Percentiles rank a stretch among this genome's conserved stretches.
phyloP scores from a whole-genome alignment of 2,797 vertebrate genomes.

The Mionectes olivaceus region DNA sequence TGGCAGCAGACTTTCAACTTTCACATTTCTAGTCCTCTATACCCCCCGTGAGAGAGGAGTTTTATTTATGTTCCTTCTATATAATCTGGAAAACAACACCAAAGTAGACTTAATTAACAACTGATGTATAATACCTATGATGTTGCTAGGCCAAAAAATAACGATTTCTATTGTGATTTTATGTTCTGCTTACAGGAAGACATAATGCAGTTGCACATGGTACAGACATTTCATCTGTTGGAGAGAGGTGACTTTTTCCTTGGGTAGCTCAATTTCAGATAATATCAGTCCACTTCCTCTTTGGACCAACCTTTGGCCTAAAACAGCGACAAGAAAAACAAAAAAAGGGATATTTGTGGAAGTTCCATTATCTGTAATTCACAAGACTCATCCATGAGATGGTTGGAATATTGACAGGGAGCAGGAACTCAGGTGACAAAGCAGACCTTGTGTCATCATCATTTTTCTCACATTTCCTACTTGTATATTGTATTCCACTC shows the following conservation, averaged over 20 bases:
- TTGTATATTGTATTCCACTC: background rate
- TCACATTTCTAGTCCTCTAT: background rate
- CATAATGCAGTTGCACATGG: background rate
- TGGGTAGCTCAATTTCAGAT: constrained; percentile 5
- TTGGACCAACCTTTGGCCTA: background rate
- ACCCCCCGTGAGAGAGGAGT: background rate
- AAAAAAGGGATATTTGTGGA: background rate
- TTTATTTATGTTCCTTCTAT: background rate
- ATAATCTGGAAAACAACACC: background rate
- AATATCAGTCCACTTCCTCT: background rate
- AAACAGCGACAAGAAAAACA: background rate
- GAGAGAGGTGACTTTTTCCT: background rate
- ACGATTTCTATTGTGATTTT: background rate
- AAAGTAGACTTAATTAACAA: background rate
- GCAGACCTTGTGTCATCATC: constrained; percentile 26
- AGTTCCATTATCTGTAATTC: background rate
- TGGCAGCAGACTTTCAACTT: background rate
- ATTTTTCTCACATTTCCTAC: background rate
- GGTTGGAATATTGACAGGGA: constrained; percentile 24
- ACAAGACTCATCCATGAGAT: background rate
- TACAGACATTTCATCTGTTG: background rate
- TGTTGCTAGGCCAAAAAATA: background rate
- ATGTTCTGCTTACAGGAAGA: background rate
- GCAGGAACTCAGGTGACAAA: constrained; percentile 32
- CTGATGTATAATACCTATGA: accelerated